Conservation (phyloP, 2,888 invertebrate genomes). For the Proisotoma minuta region DNA sequence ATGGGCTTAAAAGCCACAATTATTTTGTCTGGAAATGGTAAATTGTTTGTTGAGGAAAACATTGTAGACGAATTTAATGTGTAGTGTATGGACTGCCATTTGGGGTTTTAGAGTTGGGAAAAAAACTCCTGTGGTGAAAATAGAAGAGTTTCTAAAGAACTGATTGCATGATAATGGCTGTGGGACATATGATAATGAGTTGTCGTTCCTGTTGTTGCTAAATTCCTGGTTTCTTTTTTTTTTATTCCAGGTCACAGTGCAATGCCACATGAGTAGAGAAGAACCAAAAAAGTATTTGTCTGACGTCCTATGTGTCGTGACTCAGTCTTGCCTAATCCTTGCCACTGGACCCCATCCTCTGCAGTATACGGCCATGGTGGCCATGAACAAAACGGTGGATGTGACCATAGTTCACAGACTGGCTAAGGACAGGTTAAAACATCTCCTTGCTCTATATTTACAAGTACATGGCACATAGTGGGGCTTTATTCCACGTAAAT, state of each 20-base stretch:
- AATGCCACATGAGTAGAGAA: slow-evolving; percentile 41
- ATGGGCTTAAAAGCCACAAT: too few species aligned
- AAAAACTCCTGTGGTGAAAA: too few species aligned
- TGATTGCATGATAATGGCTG: too few species aligned
- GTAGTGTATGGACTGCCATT: too few species aligned
- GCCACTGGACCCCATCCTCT: slow-evolving; percentile 58
- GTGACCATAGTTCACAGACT: slow-evolving; percentile 52
- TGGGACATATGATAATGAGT: slow-evolving; percentile 5
- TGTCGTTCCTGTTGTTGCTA: too few species aligned
- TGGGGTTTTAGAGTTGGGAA: too few species aligned
- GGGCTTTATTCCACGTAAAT: slow-evolving; percentile 16
- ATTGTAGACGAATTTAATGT: too few species aligned
- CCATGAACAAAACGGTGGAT: slow-evolving; percentile 60
- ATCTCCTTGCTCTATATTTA: neutral
- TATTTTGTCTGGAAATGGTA: too few species aligned
- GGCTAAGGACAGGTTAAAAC: slow-evolving; percentile 48
- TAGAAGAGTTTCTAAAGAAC: too few species aligned
- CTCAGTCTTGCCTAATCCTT: slow-evolving; percentile 56
- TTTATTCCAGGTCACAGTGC: slow-evolving; percentile 43
- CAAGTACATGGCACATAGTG: neutral
- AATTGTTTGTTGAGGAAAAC: too few species aligned
- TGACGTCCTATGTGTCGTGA: slow-evolving; percentile 56
- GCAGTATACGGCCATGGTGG: slow-evolving; percentile 60
- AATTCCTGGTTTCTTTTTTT: too few species aligned
- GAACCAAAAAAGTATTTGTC: slow-evolving; percentile 48